A percentile compares a stretch with the other conserved stretches of the same genome.
These are phyloP conservation scores for Hipposideros larvatus DNA, from an alignment of 2,797 vertebrate genomes.

Conservation along the genomic window DNA sequence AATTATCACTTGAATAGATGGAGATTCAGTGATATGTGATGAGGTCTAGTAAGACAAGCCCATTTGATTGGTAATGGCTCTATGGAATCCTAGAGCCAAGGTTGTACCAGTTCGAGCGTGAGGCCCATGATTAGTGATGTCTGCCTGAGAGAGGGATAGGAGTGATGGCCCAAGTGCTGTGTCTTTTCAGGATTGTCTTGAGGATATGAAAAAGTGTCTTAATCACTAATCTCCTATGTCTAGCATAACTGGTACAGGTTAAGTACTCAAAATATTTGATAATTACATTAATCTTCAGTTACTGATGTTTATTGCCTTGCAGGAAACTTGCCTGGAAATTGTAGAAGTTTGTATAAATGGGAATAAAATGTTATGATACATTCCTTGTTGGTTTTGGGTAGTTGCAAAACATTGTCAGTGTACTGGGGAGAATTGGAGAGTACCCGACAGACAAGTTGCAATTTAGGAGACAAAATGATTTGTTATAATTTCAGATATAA, in stretches of 20 bases:
- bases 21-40: slow-evolving; percentile 11
- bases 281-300: background rate
- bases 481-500: background rate
- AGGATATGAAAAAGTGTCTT: background rate
- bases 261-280: background rate
- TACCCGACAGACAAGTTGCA: background rate
- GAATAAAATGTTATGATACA: background rate
- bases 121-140: background rate
- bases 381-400: background rate
- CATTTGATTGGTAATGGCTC: background rate
- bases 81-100: background rate
- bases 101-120: background rate
- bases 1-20: background rate
- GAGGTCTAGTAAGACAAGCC: background rate
- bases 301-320: background rate
- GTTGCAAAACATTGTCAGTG: background rate
- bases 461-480: background rate
- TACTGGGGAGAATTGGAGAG: background rate
- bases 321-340: slow-evolving; percentile 3
- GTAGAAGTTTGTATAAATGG: background rate
- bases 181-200: background rate
- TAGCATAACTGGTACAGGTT: background rate
- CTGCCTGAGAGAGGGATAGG: background rate
- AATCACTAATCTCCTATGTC: background rate
- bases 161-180: background rate